Percentiles rank a stretch among this genome's conserved stretches.
Evolutionary conservation across 2,113 vertebrate species (phyloP).

Genomic region (Rhynchomys soricoides): DNA sequence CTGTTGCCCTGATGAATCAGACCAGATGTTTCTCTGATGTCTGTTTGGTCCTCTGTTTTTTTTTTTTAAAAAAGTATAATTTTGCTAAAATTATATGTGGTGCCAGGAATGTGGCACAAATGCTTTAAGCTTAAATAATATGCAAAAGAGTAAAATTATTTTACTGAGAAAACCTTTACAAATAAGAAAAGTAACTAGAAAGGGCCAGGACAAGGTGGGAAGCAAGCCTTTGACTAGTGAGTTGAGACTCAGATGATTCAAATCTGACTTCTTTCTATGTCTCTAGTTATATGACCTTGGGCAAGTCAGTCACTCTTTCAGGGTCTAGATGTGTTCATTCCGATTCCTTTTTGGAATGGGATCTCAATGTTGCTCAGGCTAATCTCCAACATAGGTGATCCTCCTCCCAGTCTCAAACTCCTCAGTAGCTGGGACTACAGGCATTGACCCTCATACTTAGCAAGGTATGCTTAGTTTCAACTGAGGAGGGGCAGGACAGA

Average conservation of each 20-base stretch:
- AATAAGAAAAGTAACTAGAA: constrained; percentile 55
- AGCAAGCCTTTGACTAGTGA: not conserved
- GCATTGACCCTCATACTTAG: not conserved
- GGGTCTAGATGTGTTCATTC: not conserved
- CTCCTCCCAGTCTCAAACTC: not conserved
- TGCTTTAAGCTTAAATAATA: constrained; percentile 70
- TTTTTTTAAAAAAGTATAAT: constrained; percentile 80
- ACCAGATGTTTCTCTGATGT: constrained; percentile 87
- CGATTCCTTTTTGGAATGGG: not conserved
- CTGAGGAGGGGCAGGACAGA: not conserved
- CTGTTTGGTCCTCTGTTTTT: constrained; percentile 74
- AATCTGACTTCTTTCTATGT: constrained; percentile 30
- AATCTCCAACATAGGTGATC: not conserved
- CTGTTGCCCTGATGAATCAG: constrained; percentile 83
- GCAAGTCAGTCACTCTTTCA: not conserved
- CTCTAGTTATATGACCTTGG: not conserved
- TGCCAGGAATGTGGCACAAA: constrained; percentile 69
- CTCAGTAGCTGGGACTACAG: not conserved
- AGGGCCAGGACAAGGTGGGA: constrained; percentile 21
- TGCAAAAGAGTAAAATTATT: constrained; percentile 65
- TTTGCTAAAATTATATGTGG: constrained; percentile 80
- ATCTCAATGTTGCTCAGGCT: not conserved
- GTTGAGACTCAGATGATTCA: not conserved
- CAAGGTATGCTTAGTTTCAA: constrained; percentile 8
- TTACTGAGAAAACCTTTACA: constrained; percentile 27